phyloP scores from a whole-genome alignment of 2,113 vertebrate species.

The Xyrauchen texanus region DNA sequence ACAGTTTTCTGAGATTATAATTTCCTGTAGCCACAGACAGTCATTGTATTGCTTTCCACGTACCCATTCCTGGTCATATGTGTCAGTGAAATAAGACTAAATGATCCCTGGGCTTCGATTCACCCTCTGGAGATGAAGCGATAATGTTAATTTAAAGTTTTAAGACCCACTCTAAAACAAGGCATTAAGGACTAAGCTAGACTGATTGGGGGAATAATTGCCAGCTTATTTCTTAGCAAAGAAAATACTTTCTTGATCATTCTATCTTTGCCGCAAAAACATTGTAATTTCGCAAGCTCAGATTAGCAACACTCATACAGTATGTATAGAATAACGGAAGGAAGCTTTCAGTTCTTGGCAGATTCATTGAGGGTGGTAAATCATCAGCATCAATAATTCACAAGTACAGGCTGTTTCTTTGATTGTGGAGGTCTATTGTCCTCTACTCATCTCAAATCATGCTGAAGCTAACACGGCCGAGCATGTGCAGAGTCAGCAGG shows the following conservation, averaged over 20 bases:
- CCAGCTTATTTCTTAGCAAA: constrained; percentile 50
- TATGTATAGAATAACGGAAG: constrained; percentile 49
- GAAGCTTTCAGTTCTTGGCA: constrained; percentile 51
- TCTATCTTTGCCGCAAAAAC: constrained; percentile 21
- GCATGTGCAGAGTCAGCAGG: constrained; percentile 58
- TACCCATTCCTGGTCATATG: constrained; percentile 55
- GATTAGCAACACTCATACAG: constrained; percentile 44
- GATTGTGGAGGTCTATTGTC: constrained; percentile 65
- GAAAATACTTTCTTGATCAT: constrained; percentile 49
- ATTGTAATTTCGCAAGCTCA: constrained; percentile 36
- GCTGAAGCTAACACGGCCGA: constrained; percentile 47
- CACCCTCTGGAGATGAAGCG: constrained; percentile 58
- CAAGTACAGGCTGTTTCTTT: constrained; percentile 66
- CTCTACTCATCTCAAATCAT: constrained; percentile 64
- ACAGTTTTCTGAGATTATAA: background rate
- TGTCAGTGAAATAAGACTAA: constrained; percentile 57
- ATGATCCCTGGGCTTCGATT: constrained; percentile 64
- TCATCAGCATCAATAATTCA: constrained; percentile 74
- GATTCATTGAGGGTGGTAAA: constrained; percentile 64
- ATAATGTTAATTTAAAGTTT: constrained; percentile 68
- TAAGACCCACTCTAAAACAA: constrained; percentile 67
- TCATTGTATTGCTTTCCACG: constrained; percentile 42
- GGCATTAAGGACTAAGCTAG: constrained; percentile 59
- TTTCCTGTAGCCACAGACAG: background rate
- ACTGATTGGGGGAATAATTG: constrained; percentile 46